These are phyloP conservation scores for Sternarchorhynchus goeldii DNA, from an alignment of 2,797 vertebrate genomes.

Conservation along the genomic window DNA sequence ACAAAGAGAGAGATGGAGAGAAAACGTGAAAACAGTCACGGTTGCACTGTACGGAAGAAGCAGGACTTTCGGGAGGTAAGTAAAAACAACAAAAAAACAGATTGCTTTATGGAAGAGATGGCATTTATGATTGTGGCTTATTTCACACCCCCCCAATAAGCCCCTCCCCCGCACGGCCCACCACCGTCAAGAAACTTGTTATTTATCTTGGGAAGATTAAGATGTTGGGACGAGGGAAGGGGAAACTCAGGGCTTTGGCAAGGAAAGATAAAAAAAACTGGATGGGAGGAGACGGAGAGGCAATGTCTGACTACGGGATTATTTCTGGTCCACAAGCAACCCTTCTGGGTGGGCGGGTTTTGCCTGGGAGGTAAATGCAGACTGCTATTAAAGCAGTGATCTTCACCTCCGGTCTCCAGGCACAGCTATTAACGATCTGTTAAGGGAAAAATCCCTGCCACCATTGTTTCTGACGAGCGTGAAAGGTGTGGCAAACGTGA, in stretches of 20 bases:
- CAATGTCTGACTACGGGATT: background rate
- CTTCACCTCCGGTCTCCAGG: background rate
- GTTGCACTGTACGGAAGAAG: slow-evolving; percentile 12
- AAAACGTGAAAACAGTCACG: slow-evolving; percentile 26
- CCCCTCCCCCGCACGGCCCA: too few relatives aligned
- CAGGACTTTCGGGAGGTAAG: slow-evolving; percentile 27
- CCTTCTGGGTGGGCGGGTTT: background rate
- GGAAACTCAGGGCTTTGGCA: slow-evolving; percentile 1
- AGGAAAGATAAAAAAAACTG: background rate
- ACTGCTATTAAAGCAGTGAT: background rate
- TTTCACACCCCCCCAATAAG: slow-evolving; percentile 8
- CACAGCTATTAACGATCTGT: background rate
- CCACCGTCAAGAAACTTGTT: background rate
- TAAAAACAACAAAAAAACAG: slow-evolving; percentile 44
- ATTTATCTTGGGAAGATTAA: background rate
- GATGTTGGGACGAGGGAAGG: background rate
- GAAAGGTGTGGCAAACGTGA: background rate
- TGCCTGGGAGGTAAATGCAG: background rate
- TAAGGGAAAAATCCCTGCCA: background rate
- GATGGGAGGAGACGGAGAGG: background rate
- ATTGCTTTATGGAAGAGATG: slow-evolving; percentile 56
- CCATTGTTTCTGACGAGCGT: background rate
- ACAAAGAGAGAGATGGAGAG: slow-evolving; percentile 8
- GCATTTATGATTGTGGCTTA: slow-evolving; percentile 34
- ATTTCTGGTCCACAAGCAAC: background rate